These are phyloP conservation scores for Sebastes schlegelii DNA, from an alignment of 2,113 vertebrate species.

Conservation along the genomic window DNA sequence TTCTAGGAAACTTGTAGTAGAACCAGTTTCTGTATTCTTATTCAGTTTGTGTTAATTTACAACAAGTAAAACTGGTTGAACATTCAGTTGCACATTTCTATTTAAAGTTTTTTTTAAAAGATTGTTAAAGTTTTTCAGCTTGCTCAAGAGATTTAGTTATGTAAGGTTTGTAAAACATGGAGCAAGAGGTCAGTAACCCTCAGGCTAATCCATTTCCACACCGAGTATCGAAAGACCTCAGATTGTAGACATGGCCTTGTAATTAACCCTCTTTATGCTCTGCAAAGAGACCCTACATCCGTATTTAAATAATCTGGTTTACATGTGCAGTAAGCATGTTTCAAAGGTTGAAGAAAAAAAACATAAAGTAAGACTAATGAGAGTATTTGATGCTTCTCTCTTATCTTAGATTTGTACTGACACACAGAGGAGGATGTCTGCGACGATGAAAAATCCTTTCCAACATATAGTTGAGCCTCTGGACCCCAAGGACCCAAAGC, in stretches of 20 bases:
- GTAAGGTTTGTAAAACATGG: conserved; percentile 18
- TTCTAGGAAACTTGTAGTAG: fast-evolving
- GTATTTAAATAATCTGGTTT: no score
- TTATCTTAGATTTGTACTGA: not conserved
- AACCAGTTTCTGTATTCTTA: not conserved
- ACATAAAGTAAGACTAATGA: no score
- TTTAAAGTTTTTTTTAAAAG: not conserved
- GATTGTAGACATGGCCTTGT: not conserved
- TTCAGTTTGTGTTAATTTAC: not conserved
- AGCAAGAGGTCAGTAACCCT: conserved; percentile 40
- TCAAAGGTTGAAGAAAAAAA: no score
- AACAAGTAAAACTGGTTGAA: not conserved
- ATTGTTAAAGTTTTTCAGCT: not conserved
- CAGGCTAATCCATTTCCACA: conserved; percentile 27
- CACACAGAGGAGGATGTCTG: conserved; percentile 55
- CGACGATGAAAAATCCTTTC: conserved; percentile 90
- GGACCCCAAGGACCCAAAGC: conserved; percentile 84
- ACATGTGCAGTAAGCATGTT: no score
- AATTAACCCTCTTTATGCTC: not conserved
- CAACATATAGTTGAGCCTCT: conserved; percentile 86
- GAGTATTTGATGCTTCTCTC: not conserved
- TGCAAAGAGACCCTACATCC: not conserved
- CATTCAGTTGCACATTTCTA: not conserved
- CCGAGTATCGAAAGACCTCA: not conserved
- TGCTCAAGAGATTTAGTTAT: conserved; percentile 19